Base-by-base conservation (phyloP, 2,113 vertebrate species). In the Carassius gibelio region DNA sequence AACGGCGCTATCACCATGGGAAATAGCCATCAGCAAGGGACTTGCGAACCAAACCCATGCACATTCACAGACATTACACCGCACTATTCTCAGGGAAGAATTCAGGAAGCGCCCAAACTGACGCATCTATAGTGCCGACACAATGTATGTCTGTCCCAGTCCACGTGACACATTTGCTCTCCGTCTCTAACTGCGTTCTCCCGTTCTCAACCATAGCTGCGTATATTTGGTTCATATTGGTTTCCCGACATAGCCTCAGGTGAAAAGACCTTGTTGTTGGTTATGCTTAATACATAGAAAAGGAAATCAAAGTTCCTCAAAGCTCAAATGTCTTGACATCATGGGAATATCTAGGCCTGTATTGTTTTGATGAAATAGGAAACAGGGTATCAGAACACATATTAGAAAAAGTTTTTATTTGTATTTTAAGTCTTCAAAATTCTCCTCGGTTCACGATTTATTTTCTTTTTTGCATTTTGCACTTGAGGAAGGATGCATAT, bases 1-100 rank as follows among this genome's bases (percentile, higher is more conserved):
- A 96, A 95, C 26, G 96, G 97, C 90, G 92, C 96, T 83, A 96
- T 97, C 93, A 95, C 95, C 69, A 96, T 99, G 95, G 95, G 95
- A 89, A 97, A 95, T 93, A 96, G 95, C 91, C 97, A 98, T 92
- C 97, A 98, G 83, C 96, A 98, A 71, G 97, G 96, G 94, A 95
- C 96, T 82, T 98, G 97, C 75, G 98, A 99, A 90, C 93, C 96
- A 0, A 96, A 97, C 89, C 96, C 97, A 81, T 86, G 84, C 81
- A 97, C 98, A 84, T 99, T 99, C 91, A 98, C 98, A 95, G 98
- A 99, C 95, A 96, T 99, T 94, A 97, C 97, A 2, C 90, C 96
- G 95, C 97, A 99, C 93, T 98, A 98, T 96, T 96, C 97, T 98
- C 98, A 99, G 97, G 98, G 97, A 98, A 99, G 96, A 98, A 99